Base-by-base conservation (phyloP, 2,113 vertebrate species). In the Fregata magnificens region DNA sequence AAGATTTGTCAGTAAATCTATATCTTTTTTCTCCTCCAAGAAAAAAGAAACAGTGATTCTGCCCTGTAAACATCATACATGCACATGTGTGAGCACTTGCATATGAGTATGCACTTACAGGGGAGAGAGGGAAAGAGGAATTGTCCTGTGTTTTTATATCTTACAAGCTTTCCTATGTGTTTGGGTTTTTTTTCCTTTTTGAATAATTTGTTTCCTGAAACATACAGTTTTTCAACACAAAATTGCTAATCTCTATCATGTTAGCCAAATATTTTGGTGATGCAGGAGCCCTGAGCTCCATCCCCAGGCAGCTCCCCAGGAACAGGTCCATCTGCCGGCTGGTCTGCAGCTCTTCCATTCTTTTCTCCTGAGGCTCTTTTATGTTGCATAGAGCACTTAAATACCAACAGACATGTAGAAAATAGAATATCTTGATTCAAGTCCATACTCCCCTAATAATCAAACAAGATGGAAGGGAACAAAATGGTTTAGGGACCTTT, bases 41-140 rank as follows among this genome's bases (percentile, higher is more conserved):
- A 59, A 52, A 63, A 77, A 80, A 16, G 32, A 50, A 72, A n/a
- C 7, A 13, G 11, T 58, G 12, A 66, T 87, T 74, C n/a, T 80
- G 13, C 25, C 47, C 18, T 6, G 1, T 56, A 59, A 45, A 32
- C 7, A 22, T 36, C 8, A 4, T 5, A 5, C 1, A 2, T 44
- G 11, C 19, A 3, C 25, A 29, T 4, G 1, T 38, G 13, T 61
- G 44, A 89, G 6, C 9, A 24, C 5, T 79, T 58, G 28, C 9
- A 13, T 31, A 2, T 13, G 11, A 66, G 19, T 22, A 82, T 29
- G 17, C 10, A 28, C 12, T 67, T 36, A 32, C 42, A 74, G 13
- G 6, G 34, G 20, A 61, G 15, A 70, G 20, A 66, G 10, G 25
- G 12, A 26, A 65, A 89, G 36, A 81, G 31, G 3, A 45, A 42